Evolutionary conservation across 2,113 vertebrate species (phyloP), one percentile per base, ranked within the genome.

Genomic region (Tachysurus vachellii): DNA sequence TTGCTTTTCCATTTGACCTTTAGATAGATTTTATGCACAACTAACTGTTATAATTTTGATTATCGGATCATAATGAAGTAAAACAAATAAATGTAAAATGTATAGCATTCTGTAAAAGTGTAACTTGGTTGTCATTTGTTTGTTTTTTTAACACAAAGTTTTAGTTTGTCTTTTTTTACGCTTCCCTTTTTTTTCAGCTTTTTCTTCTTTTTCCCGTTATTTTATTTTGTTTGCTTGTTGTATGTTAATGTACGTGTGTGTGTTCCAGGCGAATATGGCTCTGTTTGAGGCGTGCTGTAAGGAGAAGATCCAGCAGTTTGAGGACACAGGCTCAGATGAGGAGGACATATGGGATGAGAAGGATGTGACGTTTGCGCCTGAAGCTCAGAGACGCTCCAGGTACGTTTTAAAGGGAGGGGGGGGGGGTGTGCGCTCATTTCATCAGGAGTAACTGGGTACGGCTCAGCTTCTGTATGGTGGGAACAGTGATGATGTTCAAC

Each of bases 281-380:
- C 94, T 99, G 91, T 99, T 99, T 94, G 98, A 99, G 92, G 97
- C 98, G 0, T 98, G 98, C 89, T 99, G 98, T 93, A 99, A 99
- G 91, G 98, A 99, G 85, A 95, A 98, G 91, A 99, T 99, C 93
- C 98, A 99, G 91, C 98, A 99, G 92, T 99, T 99, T 93, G 98
- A 99, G 92, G 98, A 99, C 86, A 95, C 96, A 61, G 98, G 97
- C 82, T 99, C 98, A 88, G 98, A 99, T 64, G 98, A 99, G 88
- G 98, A 99, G n/a, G 98, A 99, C 84, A 99, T 99, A 91, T 99
- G 98, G 98, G 97, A 99, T 90, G 98, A 99, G 91, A 99, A 99
- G 89, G 97, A 99, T 82, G 95, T 98, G 88, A 94, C 97, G 1
- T 99, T 99, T 56, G 94, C 97, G 4, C 96, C 97, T 3, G 98